Conservation (phyloP, 2,113 vertebrate species). For the Sarotherodon lohbergeri region DNA sequence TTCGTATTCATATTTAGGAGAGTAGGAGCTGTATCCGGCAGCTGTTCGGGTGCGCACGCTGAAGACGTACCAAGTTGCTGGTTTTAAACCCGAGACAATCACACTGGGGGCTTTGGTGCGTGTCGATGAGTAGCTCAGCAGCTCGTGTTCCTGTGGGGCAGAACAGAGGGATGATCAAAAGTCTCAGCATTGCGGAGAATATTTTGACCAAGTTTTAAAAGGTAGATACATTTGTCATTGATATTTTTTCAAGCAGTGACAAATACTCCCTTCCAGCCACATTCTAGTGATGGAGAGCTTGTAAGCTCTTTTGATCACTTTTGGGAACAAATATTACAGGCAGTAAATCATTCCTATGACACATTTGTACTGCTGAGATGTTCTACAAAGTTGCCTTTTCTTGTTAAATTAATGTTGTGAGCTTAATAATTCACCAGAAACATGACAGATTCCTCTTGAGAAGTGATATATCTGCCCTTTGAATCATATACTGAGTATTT, state of each 20-base stretch:
- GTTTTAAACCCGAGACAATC: slow-evolving; percentile 90
- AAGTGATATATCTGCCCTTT: not conserved
- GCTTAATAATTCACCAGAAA: not conserved
- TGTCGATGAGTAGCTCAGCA: slow-evolving; percentile 92
- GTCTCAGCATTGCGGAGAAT: not conserved
- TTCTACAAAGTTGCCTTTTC: not conserved
- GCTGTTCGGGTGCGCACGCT: slow-evolving; percentile 85
- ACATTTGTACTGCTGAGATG: not conserved
- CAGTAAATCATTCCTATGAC: not conserved
- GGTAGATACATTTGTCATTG: not conserved
- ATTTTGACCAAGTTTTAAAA: not conserved
- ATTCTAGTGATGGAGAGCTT: not conserved
- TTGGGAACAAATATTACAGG: not conserved
- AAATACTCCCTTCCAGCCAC: not conserved
- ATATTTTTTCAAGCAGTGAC: not conserved
- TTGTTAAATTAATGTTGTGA: not conserved
- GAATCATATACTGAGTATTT: not conserved
- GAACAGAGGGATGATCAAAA: not conserved
- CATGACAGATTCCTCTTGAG: not conserved
- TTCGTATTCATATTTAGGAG: slow-evolving; percentile 90
- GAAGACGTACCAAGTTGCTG: slow-evolving; percentile 90
- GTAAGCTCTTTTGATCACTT: not conserved
- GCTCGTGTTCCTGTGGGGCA: slow-evolving; percentile 84
- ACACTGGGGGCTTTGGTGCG: slow-evolving; percentile 91
- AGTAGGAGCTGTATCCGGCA: slow-evolving; percentile 90